These are phyloP conservation scores for Zaprionus vittiger DNA, from an alignment of 1,140 invertebrate species.

Conservation along the genomic window DNA sequence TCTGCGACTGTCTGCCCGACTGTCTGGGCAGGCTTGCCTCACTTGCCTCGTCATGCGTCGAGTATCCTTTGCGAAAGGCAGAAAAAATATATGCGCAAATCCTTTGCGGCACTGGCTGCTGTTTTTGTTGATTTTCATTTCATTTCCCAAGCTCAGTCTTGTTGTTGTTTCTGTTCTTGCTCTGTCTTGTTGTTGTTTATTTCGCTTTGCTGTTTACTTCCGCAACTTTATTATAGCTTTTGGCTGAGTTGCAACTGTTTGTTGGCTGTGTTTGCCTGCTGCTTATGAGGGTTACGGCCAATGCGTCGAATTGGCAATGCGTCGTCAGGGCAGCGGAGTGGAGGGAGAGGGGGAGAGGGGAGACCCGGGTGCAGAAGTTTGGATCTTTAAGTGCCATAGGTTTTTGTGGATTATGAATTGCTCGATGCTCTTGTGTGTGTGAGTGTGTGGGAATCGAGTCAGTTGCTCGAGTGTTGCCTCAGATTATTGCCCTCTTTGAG, in stretches of 20 bases:
- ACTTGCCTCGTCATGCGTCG: slow-evolving; percentile 22
- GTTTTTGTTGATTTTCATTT: slow-evolving; percentile 76
- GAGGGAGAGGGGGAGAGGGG: not conserved
- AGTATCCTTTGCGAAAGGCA: slow-evolving; percentile 52
- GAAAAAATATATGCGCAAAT: slow-evolving; percentile 57
- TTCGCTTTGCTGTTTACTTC: slow-evolving; percentile 76
- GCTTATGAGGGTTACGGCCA: slow-evolving; percentile 72
- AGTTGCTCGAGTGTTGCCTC: slow-evolving; percentile 53
- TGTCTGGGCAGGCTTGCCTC: slow-evolving; percentile 49
- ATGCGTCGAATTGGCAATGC: slow-evolving; percentile 72
- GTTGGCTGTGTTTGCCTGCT: slow-evolving; percentile 71
- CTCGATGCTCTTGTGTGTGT: not conserved
- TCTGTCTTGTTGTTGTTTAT: slow-evolving; percentile 55
- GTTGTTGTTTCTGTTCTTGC: slow-evolving; percentile 4
- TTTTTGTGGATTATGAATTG: slow-evolving; percentile 63
- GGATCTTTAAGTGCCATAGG: slow-evolving; percentile 37
- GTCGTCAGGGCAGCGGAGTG: slow-evolving; percentile 22
- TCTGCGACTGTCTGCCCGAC: slow-evolving; percentile 56
- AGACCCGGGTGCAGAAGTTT: not conserved
- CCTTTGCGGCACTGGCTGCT: slow-evolving; percentile 56
- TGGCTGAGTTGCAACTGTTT: slow-evolving; percentile 77
- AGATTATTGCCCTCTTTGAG: slow-evolving; percentile 58
- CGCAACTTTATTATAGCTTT: slow-evolving; percentile 82
- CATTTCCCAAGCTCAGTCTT: slow-evolving; percentile 54
- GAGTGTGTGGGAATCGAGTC: slow-evolving; percentile 48